These are phyloP conservation scores for Gymnothorax javanicus DNA, from an alignment of 2,797 vertebrate species.

Conservation along the genomic window DNA sequence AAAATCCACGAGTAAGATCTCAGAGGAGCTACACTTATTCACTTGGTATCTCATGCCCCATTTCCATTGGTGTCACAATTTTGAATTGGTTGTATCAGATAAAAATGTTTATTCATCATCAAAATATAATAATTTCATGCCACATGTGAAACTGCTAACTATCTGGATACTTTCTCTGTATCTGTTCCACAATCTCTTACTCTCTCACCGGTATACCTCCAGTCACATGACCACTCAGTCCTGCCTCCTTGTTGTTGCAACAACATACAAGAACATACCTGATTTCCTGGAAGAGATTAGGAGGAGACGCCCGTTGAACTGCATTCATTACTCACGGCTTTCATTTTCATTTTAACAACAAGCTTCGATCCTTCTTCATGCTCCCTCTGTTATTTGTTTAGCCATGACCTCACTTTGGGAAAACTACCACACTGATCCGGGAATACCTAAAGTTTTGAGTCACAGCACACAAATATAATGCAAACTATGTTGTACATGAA, in stretches of 20 bases:
- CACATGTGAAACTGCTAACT: neutral
- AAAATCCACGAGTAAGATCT: too few species aligned
- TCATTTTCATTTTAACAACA: constrained; percentile 17
- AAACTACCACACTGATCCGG: neutral
- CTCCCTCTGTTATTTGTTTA: neutral
- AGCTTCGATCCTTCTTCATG: neutral
- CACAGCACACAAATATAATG: constrained; percentile 5
- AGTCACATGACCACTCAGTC: neutral
- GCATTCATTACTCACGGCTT: neutral
- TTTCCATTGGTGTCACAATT: neutral
- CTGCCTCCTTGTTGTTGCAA: neutral
- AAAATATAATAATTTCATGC: neutral
- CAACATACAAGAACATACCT: neutral
- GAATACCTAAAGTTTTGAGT: neutral
- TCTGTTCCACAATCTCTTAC: neutral
- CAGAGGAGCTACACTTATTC: too few species aligned
- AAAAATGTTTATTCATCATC: neutral
- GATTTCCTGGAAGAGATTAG: neutral
- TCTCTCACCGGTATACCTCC: neutral
- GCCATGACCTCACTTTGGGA: neutral
- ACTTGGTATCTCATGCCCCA: too few species aligned
- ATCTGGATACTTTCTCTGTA: neutral
- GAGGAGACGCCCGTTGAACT: neutral
- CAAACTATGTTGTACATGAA: neutral
- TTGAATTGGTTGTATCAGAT: neutral